phyloP scores from a whole-genome alignment of 1,140 invertebrate genomes.

The Bemisia tabaci region DNA sequence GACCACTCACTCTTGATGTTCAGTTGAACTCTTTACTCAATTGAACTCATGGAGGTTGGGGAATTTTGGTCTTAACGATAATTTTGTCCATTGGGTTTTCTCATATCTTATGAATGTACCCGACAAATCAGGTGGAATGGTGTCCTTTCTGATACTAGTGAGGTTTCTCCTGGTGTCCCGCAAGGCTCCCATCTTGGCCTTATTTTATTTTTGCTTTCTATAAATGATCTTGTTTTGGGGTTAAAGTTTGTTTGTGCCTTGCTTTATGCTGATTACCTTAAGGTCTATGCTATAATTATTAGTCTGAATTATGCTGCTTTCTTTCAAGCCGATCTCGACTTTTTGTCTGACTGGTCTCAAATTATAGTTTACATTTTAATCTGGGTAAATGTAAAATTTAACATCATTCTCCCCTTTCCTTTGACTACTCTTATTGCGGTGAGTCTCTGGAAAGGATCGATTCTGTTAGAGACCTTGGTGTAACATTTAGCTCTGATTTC shows the following conservation, averaged over 20 bases:
- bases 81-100: too few species aligned
- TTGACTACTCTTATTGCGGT: neutral
- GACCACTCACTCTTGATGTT: too few species aligned
- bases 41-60: too few species aligned
- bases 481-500: neutral
- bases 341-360: neutral
- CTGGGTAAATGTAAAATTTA: neutral
- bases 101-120: too few species aligned
- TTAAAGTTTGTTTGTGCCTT: neutral
- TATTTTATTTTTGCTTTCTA: neutral
- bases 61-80: too few species aligned
- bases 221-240: neutral
- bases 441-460: neutral
- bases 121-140: too few species aligned
- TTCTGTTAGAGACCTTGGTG: neutral
- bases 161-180: neutral
- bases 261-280: neutral
- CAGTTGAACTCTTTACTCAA: too few species aligned
- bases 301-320: neutral
- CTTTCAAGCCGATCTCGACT: neutral
- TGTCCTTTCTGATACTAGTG: neutral
- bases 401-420: neutral
- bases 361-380: neutral
- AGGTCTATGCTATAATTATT: neutral
- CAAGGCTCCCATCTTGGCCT: neutral